Evolutionary conservation across 2,113 vertebrate genomes (phyloP), one percentile per base, ranked within the genome.

Genomic region (Myrmophylax atrothorax): DNA sequence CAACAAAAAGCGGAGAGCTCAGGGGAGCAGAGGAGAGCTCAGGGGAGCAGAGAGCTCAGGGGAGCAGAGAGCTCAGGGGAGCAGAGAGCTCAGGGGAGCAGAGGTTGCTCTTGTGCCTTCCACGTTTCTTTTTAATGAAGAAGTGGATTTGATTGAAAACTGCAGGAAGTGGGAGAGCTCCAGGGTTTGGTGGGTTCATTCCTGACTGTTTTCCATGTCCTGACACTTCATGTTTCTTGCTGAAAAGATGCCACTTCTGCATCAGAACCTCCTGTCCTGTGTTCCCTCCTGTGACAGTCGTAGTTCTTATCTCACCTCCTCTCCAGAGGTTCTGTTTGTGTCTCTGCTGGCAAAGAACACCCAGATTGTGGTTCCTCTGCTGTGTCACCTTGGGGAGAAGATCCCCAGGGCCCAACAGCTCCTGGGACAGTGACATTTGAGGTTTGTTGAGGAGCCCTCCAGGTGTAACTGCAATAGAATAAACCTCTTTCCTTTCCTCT

Each of bases 201-300:
- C 62, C 28, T 23, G 35, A 2, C 14, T 31, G 7, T 17, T 56
- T 15, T 24, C 55, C 17, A 1, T 11, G 28, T 12, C 62, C 37
- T 73, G 47, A 24, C 6, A 4, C 24, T 5, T 18, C 5, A 2
- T 8, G 23, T 8, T 67, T 22, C 14, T 18, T 37, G 29, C 62
- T 47, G 62, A 15, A 38, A 18, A 64, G 52, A 2, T 67, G 52
- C 52, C 19, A 1, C 40, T 23, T 19, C 24, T 69, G 26, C 37
- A 2, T 33, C 26, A 12, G 31, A 29, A 28, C 26, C 0, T 8
- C 9, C 29, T n/a, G 5, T 17, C 46, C 84, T 10, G 1, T 3
- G 3, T 53, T 40, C 5, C 50, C 42, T 50, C 6, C 7, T 9
- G 6, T 18, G 26, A 1, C 42, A 31, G 7, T 10, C 24, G 6